Conservation (phyloP, 2,113 vertebrate genomes). For the Lipotes vexillifer region DNA sequence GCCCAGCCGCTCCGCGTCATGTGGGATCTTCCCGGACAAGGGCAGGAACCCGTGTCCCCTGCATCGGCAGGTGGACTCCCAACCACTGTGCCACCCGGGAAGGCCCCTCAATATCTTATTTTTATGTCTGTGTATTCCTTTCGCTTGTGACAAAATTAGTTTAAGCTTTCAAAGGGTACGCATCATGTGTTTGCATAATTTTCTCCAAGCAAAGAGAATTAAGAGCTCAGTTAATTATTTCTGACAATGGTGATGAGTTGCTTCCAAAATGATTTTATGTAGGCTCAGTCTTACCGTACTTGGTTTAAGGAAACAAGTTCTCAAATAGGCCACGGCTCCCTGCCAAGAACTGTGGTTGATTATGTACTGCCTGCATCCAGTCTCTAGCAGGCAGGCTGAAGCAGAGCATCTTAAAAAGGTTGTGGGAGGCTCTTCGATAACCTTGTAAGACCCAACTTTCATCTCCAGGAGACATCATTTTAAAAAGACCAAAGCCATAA, state of each 20-base stretch:
- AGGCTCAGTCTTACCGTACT: background rate
- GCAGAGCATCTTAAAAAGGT: background rate
- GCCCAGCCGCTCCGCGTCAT: no score
- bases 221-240: background rate
- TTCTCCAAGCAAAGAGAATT: background rate
- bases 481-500: slow-evolving; percentile 28
- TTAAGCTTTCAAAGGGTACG: background rate
- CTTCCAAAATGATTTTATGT: background rate
- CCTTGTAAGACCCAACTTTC: slow-evolving; percentile 34
- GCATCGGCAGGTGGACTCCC: no score
- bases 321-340: background rate
- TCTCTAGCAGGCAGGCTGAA: background rate
- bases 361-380: no score
- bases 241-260: background rate
- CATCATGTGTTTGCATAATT: background rate
- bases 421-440: background rate
- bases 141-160: background rate
- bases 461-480: slow-evolving; percentile 39
- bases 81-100: no score
- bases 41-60: no score
- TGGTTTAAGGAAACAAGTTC: slow-evolving; percentile 3
- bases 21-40: no score
- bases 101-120: background rate
- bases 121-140: background rate
- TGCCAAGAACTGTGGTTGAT: background rate